phyloP scores from a whole-genome alignment of 2,113 vertebrate genomes.

The Notothenia rossii region DNA sequence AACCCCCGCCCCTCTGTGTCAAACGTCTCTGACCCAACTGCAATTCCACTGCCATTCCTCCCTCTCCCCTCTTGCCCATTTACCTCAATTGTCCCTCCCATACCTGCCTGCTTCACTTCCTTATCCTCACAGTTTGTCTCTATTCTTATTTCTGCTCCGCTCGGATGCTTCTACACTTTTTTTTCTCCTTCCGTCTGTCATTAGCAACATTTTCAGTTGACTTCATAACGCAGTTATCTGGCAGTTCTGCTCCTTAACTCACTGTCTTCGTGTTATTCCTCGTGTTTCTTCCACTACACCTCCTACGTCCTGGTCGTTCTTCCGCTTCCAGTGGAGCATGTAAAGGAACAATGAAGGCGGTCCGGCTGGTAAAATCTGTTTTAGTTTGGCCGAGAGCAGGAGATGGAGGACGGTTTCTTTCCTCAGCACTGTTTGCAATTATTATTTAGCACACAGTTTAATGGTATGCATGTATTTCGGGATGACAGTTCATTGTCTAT shows the following conservation, averaged over 20 bases:
- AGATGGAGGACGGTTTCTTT: not conserved
- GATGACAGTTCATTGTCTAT: constrained; percentile 22
- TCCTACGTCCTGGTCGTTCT: constrained; percentile 40
- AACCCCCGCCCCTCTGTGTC: constrained; percentile 13
- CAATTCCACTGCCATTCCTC: constrained; percentile 26
- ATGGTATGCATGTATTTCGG: not conserved
- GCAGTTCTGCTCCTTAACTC: constrained; percentile 53
- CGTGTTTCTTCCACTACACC: constrained; percentile 36
- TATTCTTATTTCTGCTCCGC: constrained; percentile 47
- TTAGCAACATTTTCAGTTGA: constrained; percentile 43
- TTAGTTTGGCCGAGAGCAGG: constrained; percentile 43
- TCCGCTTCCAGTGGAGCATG: constrained; percentile 37
- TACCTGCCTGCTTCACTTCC: not conserved
- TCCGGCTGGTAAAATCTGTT: constrained; percentile 61
- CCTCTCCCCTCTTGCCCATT: not conserved
- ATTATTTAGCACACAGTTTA: constrained; percentile 25
- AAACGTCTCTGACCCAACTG: constrained; percentile 53
- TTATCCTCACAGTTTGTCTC: constrained; percentile 12
- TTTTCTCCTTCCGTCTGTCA: constrained; percentile 46
- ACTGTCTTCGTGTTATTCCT: constrained; percentile 35
- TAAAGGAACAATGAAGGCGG: constrained; percentile 51
- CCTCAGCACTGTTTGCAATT: constrained; percentile 10
- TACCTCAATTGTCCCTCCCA: not conserved
- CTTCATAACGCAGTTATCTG: constrained; percentile 54
- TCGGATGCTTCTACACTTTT: constrained; percentile 42